Evolutionary conservation across 2,888 invertebrate species (phyloP).

Genomic region (Drosophila meridiana): DNA sequence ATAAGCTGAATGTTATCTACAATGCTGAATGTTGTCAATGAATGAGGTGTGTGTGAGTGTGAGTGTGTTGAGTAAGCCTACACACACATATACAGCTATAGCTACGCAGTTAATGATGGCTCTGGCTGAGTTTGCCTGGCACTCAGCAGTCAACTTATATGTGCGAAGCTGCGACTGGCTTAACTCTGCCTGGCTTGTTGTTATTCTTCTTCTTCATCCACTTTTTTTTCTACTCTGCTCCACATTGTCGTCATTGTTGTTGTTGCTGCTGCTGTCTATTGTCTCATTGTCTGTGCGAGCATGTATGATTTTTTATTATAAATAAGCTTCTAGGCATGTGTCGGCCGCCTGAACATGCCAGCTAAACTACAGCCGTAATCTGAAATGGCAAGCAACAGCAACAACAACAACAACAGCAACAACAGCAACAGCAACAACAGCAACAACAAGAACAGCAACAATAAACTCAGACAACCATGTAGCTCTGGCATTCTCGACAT

Average conservation of each 20-base stretch:
- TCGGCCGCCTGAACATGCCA: conserved; percentile 60
- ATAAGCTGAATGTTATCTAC: conserved; percentile 76
- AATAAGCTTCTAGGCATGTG: conserved; percentile 77
- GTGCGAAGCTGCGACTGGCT: conserved; percentile 29
- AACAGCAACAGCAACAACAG: conserved; percentile 16
- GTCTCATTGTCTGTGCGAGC: conserved; percentile 77
- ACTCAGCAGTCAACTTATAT: conserved; percentile 46
- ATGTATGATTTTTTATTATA: conserved; percentile 80
- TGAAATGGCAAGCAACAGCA: conserved; percentile 66
- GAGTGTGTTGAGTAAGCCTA: conserved; percentile 25
- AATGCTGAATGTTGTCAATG: conserved; percentile 72
- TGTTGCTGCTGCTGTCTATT: conserved; percentile 51
- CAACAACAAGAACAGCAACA: conserved; percentile 35
- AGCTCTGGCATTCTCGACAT: conserved; percentile 48
- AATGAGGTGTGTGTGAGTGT: conserved; percentile 57
- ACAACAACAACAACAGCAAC: conserved; percentile 19
- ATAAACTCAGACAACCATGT: conserved; percentile 56
- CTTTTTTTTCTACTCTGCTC: conserved; percentile 17
- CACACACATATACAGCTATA: conserved; percentile 6
- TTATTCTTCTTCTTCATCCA: conserved; percentile 2
- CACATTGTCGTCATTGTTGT: conserved; percentile 24
- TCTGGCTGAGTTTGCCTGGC: conserved; percentile 38
- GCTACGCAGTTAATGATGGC: conserved; percentile 73
- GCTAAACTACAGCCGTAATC: conserved; percentile 77
- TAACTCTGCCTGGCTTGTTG: conserved; percentile 13